Conservation (phyloP, 2,113 vertebrate genomes). For the Propithecus coquereli region DNA sequence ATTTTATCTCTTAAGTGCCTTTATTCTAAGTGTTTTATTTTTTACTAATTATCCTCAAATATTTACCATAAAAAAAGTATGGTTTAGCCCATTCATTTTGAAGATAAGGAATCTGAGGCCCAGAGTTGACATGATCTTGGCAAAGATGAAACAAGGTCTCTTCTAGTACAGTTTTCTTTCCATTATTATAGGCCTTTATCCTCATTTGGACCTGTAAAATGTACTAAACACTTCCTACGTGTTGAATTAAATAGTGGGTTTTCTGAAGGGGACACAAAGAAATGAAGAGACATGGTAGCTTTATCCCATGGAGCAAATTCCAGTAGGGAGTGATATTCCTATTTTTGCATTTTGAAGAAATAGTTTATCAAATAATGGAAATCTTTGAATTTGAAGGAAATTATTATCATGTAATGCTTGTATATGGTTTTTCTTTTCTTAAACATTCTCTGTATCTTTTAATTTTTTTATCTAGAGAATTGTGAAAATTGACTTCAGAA, state of each 20-base stretch:
- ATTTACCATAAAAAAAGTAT: background rate
- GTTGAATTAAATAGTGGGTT: background rate
- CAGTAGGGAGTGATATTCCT: background rate
- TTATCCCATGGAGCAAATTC: background rate
- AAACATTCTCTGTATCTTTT: background rate
- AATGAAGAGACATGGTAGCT: background rate
- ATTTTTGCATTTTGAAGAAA: background rate
- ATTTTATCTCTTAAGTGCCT: background rate
- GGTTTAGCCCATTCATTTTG: background rate
- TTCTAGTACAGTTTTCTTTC: background rate
- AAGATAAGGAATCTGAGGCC: background rate
- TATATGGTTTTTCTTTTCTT: background rate
- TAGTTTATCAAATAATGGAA: background rate
- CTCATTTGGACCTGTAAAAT: background rate
- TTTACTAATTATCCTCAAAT: background rate
- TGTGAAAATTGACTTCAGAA: background rate
- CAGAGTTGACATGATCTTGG: background rate
- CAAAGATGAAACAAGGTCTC: background rate
- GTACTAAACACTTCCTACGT: background rate
- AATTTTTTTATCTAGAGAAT: conserved; percentile 27
- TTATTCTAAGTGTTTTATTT: background rate
- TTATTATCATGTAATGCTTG: background rate
- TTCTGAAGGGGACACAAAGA: background rate
- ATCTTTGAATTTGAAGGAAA: background rate
- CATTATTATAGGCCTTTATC: background rate